phyloP scores from a whole-genome alignment of 2,888 invertebrate genomes.

The Aproaerema taeniolella region DNA sequence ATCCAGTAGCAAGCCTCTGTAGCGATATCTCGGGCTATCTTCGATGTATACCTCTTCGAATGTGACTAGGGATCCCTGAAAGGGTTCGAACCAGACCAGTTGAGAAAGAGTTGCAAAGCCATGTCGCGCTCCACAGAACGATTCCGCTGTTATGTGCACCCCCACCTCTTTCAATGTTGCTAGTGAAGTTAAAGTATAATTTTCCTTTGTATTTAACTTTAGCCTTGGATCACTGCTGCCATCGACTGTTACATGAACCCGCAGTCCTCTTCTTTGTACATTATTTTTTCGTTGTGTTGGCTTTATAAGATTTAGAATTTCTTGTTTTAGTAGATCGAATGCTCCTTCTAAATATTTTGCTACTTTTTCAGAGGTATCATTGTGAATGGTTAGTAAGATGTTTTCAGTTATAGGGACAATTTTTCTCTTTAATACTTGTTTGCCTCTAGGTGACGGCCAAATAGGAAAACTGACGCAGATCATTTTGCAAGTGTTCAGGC shows the following conservation, averaged over 20 bases:
- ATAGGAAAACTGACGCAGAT: neutral
- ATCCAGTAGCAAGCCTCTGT: conserved; percentile 93
- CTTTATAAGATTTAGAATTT: conserved; percentile 32
- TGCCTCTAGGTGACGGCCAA: conserved; percentile 89
- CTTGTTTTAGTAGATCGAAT: conserved; percentile 68
- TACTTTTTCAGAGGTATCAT: conserved; percentile 52
- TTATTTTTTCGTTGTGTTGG: conserved; percentile 12
- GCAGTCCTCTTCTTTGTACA: neutral
- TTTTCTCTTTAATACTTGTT: conserved; percentile 80
- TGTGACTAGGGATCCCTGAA: conserved; percentile 77
- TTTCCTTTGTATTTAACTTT: conserved; percentile 83
- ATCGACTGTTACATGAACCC: conserved; percentile 68
- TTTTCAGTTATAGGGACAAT: conserved; percentile 78
- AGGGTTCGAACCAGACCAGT: conserved; percentile 87
- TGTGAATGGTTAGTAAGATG: conserved; percentile 46
- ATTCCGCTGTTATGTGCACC: conserved; percentile 80
- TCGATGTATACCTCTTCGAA: conserved; percentile 81
- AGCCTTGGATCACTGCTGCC: conserved; percentile 75
- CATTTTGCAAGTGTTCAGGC: conserved; percentile 1
- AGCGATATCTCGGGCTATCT: conserved; percentile 86
- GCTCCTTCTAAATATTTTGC: conserved; percentile 65
- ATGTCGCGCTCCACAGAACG: conserved; percentile 87
- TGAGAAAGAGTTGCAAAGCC: conserved; percentile 87
- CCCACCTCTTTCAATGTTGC: conserved; percentile 66
- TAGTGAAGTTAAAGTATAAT: conserved; percentile 80